Evolutionary conservation across 92 coral and sea anemone genomes (phyloP), one percentile per base, ranked within the genome.

Genomic region (Epizoanthus ramosus): DNA sequence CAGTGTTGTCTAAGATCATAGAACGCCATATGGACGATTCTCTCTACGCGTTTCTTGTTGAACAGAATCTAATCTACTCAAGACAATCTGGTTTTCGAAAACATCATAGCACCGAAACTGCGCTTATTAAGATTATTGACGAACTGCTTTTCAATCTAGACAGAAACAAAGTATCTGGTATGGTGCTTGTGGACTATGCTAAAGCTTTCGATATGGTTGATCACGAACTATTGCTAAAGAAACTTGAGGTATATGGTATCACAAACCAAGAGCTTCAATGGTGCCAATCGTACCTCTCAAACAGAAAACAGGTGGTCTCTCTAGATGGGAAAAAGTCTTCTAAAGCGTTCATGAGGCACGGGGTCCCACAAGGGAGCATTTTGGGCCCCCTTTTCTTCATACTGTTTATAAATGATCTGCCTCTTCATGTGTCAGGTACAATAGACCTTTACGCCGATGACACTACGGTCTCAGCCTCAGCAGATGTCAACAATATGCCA

Each of bases 381-480:
- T n/a, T n/a, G n/a, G n/a, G n/a, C n/a, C n/a, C n/a, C n/a, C n/a
- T n/a, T n/a, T n/a, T 43, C 74, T 88, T 76, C 41, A 79, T 63
- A 31, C 67, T 79, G 74, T 85, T 77, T 72, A 86, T 88, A 24
- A 88, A 84, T 54, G 92, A 88, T 64, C 77, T 88, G 71, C 92
- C 89, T 21, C 80, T 85, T 56, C 85, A 79, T 65, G 63, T 79
- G 23, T 59, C 25, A 63, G 70, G 28, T 25, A 33, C 74, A 13
- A 39, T 83, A 5, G 90, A 87, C 60, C 87, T 86, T 17, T 86
- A 86, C 63, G 90, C 90, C 22, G 90, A 86, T 73, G 90, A 86
- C 66, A 80, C 90, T 3, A 86, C 87, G 22, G 24, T 79, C 18
- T 24, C 76, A 9, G 85, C 89, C 50, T 81, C 82, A 7, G 80